Evolutionary conservation across 2,888 invertebrate species (phyloP), one percentile per base, ranked within the genome.

Genomic region (Latrodectus elegans): DNA sequence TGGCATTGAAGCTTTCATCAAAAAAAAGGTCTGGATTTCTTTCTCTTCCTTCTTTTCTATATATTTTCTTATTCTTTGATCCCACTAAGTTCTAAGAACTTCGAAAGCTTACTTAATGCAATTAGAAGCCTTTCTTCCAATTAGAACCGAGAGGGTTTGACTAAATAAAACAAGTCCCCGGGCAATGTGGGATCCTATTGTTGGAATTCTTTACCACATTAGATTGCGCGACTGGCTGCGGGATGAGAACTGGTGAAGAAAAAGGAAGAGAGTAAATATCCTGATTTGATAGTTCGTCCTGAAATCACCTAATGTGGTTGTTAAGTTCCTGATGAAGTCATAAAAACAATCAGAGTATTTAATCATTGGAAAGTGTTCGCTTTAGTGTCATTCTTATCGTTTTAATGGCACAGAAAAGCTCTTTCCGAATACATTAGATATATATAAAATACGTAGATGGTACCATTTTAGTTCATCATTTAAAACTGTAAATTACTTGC

Each of bases 61-160:
- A n/a, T 60, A 15, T 67, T 52, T 67, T 68, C 22, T 55, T 26
- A 17, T 67, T 55, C 82, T 82, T 82, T 82, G 82, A 82, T 82
- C 82, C 65, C 82, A 52, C 15, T 67, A 38, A 80, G 64, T 55
- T 65, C n/a, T 60, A 38, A n/a, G 60, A 60, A 60, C 60, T 60
- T 55, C 82, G 55, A 75, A 82, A 68, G 70, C 51, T 74, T 53
- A 76, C 82, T 70, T 82, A 82, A 82, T 55, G 55, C 68, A 82
- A 82, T 82, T 82, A 82, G 75, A 67, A 38, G 55, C 75, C 82
- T 75, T 82, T 82, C 60, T 60, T 60, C 75, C 82, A 82, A 82
- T 82, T 82, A 82, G 82, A 75, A 75, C 26, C 52, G 22, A 64
- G 75, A 73, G 26, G 67, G 82, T 75, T 75, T 75, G 82, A 82